These are phyloP conservation scores for Anolis carolinensis DNA, from an alignment of 2,113 vertebrate species.

Conservation along the genomic window DNA sequence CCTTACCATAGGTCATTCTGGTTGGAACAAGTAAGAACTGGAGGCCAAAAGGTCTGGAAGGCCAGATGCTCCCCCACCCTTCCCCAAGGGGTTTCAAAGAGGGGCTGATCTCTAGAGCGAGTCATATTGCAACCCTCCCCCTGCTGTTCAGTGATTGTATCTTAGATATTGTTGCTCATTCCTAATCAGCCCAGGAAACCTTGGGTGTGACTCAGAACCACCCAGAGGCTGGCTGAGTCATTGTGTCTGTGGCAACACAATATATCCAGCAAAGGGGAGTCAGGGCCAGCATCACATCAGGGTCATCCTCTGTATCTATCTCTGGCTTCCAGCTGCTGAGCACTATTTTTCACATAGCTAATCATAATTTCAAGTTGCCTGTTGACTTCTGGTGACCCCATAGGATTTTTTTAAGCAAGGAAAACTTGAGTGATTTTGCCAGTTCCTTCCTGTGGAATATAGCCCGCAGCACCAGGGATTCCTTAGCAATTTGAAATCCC, in stretches of 20 bases:
- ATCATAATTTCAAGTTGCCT: no score
- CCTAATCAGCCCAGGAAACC: neutral
- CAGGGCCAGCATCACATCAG: neutral
- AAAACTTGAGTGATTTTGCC: no score
- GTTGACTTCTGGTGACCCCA: no score
- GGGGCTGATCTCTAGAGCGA: neutral
- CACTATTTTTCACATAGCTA: neutral
- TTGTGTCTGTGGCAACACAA: neutral
- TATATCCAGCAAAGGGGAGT: neutral
- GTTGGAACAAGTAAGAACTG: neutral
- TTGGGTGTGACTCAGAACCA: neutral
- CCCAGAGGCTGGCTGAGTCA: slow-evolving; percentile 1
- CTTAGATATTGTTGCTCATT: neutral
- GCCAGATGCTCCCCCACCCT: neutral
- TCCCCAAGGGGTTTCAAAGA: neutral
- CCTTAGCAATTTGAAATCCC: neutral
- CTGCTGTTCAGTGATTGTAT: neutral
- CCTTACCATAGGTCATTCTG: neutral
- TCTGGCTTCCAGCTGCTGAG: neutral
- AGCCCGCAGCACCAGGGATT: no score
- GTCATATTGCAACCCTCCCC: neutral
- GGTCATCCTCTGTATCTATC: neutral
- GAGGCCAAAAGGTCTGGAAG: neutral
- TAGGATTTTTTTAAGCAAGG: no score
- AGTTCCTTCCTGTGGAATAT: no score